Percentiles rank a stretch among this genome's conserved stretches.
These are phyloP conservation scores for Theonella swinhoei DNA, from an alignment of 37 sponge, comb jelly and placozoan genomes.

Conservation along the genomic window DNA sequence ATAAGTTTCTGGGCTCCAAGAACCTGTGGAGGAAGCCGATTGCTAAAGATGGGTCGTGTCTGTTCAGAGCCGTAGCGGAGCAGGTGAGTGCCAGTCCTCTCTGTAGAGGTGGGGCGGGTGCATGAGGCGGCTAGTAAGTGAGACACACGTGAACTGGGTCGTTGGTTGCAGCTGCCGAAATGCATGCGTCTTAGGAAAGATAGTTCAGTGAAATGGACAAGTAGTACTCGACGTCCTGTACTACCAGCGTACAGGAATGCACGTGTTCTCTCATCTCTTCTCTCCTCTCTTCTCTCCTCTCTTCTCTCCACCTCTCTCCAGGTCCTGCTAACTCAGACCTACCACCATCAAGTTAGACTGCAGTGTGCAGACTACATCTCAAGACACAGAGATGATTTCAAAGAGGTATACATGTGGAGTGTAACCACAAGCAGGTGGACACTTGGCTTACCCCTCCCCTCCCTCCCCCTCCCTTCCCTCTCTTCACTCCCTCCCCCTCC, in stretches of 20 bases:
- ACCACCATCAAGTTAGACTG: constrained; percentile 42
- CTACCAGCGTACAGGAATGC: too few species aligned
- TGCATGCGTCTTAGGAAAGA: too few species aligned
- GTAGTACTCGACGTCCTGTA: too few species aligned
- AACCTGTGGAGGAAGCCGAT: constrained; percentile 62
- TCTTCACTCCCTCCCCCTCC: too few species aligned
- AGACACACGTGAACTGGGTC: too few species aligned
- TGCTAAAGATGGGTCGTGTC: constrained; percentile 89
- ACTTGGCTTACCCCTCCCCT: not conserved
- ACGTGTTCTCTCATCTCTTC: too few species aligned
- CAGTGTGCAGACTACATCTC: constrained; percentile 63
- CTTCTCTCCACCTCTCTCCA: constrained; percentile 7
- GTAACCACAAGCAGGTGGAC: not conserved
- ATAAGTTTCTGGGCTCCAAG: constrained; percentile 29
- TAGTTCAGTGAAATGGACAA: too few species aligned
- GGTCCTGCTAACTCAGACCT: constrained; percentile 52
- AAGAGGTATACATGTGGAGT: constrained; percentile 41
- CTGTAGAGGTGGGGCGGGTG: too few species aligned
- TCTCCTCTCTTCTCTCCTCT: too few species aligned
- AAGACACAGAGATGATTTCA: constrained; percentile 50
- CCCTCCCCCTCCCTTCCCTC: not conserved
- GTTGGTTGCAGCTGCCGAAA: too few species aligned
- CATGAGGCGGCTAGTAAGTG: too few species aligned
- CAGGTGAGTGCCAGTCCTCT: constrained; percentile 69
- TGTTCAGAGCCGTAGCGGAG: constrained; percentile 90